Conservation (phyloP, 1,140 invertebrate species). For the Drosophila pectinifera region DNA sequence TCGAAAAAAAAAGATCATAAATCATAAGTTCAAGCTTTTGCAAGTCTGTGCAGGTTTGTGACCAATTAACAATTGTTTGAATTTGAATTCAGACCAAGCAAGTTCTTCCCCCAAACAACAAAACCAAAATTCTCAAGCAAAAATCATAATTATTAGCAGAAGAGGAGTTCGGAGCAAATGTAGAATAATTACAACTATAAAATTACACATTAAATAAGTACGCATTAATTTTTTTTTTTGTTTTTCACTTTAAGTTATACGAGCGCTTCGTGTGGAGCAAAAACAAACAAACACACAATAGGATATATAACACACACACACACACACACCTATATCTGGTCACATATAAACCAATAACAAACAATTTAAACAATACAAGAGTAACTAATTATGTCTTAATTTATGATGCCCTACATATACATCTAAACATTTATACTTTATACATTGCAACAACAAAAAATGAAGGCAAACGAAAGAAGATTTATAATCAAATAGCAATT, state of each 20-base stretch:
- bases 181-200: conserved; percentile 21
- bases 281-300: background rate
- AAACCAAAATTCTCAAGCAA: conserved; percentile 39
- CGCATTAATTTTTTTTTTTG: conserved; percentile 5
- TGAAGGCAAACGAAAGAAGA: conserved; percentile 29
- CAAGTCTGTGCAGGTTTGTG: background rate
- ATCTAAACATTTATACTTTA: conserved; percentile 40
- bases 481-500: conserved; percentile 16
- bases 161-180: background rate
- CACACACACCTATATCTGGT: conserved; percentile 71
- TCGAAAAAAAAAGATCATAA: background rate
- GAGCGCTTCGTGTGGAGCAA: conserved; percentile 7
- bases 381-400: conserved; percentile 58
- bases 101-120: conserved; percentile 27
- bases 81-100: conserved; percentile 12
- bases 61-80: conserved; percentile 3
- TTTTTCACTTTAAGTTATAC: conserved; percentile 16
- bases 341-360: conserved; percentile 79
- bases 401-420: conserved; percentile 12
- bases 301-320: conserved; percentile 20
- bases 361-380: conserved; percentile 30
- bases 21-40: conserved; percentile 3
- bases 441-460: conserved; percentile 51
- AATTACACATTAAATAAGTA: conserved; percentile 2
- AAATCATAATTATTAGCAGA: conserved; percentile 2